Evolutionary conservation across 1,140 invertebrate species (phyloP), one percentile per base, ranked within the genome.

Genomic region (Rhagoletis zephyria): DNA sequence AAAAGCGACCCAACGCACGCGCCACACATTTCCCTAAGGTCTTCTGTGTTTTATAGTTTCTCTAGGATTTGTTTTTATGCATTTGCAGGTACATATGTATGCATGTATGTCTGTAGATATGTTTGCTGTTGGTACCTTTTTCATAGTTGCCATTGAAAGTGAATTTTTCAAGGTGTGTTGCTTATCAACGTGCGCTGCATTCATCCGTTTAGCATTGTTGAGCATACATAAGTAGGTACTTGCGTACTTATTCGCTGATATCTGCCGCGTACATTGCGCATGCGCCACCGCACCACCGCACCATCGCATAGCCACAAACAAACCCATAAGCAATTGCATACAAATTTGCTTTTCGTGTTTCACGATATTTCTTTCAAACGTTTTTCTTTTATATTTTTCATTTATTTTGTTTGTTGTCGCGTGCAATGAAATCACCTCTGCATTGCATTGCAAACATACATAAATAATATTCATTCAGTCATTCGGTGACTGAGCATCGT

Each of bases 321-420:
- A 56, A 81, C 59, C 19, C 74, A 63, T 42, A 16, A 56, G 56
- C 74, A 81, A 81, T 56, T 59, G 74, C 74, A 42, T 81, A 56
- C 74, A 81, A 81, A 81, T 81, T 74, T 3, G 67, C 42, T 48
- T 48, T 81, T 59, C 74, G 7, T 81, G 74, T 56, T 56, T 56
- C 48, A 56, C 10, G 74, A 77, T 56, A 59, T 19, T 81, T 81
- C n/a, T 4, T 67, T 1, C 40, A 3, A 6, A n/a, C 16, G 10
- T 45, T 74, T 74, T 48, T 6, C 5, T 67, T 9, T 67, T 42
- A 3, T 14, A 16, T 16, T 74, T 74, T 74, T 45, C 14, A 16
- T 70, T 70, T 70, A 48, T 40, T 70, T 70, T 45, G 10, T 45
- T 14, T 12, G 45, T 48, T 48, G 67, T 70, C 42, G 67, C 67